phyloP scores from a whole-genome alignment of 1,140 invertebrate genomes.

The Delia radicum region DNA sequence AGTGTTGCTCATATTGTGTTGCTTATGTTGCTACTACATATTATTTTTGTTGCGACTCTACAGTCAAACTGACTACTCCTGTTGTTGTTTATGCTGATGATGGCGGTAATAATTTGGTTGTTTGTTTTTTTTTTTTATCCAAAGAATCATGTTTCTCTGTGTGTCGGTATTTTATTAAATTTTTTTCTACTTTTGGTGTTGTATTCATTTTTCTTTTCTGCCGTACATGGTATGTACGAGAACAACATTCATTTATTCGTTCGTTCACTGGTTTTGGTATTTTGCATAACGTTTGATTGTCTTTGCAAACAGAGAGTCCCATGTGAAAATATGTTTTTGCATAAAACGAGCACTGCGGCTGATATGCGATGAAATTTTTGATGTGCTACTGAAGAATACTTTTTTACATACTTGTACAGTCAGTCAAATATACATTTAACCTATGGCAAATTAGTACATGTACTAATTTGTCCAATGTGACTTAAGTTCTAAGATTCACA shows the following conservation, averaged over 20 bases:
- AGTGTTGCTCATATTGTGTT: not conserved
- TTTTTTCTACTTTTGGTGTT: too few species aligned
- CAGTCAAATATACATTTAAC: too few species aligned
- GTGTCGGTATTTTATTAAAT: not conserved
- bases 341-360: constrained; percentile 3
- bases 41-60: not conserved
- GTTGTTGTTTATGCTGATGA: not conserved
- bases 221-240: not conserved
- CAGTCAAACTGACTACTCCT: too few species aligned
- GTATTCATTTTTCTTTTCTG: too few species aligned
- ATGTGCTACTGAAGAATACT: not conserved
- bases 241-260: not conserved
- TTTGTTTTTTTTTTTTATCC: not conserved
- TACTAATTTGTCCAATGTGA: too few species aligned
- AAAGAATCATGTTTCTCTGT: not conserved
- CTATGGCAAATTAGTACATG: too few species aligned
- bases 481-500: too few species aligned
- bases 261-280: not conserved
- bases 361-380: constrained; percentile 14
- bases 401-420: not conserved
- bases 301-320: not conserved
- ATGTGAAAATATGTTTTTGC: not conserved
- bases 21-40: not conserved
- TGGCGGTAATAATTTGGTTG: not conserved
- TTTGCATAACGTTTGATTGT: constrained; percentile 16